phyloP scores from a whole-genome alignment of 1,140 invertebrate genomes.

The Nephila pilipes region DNA sequence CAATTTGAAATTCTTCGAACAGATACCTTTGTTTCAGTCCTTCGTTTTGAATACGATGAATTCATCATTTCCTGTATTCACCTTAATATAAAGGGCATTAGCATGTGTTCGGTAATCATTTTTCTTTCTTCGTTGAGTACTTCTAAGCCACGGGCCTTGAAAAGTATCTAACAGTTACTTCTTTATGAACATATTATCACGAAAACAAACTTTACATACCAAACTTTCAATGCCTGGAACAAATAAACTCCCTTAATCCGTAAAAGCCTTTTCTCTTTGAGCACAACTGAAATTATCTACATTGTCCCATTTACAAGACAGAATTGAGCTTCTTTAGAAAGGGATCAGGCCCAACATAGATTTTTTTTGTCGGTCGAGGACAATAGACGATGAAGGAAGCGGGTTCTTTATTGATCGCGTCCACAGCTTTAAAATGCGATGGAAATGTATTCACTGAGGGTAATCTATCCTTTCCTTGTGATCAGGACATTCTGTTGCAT shows the following conservation, averaged over 20 bases:
- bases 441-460: slow-evolving; percentile 70
- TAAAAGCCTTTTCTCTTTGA: slow-evolving; percentile 48
- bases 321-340: slow-evolving; percentile 48
- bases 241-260: slow-evolving; percentile 40
- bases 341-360: slow-evolving; percentile 20
- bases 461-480: slow-evolving; percentile 63
- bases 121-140: no score
- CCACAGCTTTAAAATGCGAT: slow-evolving; percentile 59
- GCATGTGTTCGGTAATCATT: no score
- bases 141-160: no score
- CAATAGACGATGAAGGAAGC: slow-evolving; percentile 14
- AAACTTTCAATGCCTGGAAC: slow-evolving; percentile 16
- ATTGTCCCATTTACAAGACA: slow-evolving; percentile 52
- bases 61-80: no score
- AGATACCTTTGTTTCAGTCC: no score
- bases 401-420: slow-evolving; percentile 15
- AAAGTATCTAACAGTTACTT: not conserved
- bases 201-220: slow-evolving; percentile 2
- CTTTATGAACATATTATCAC: not conserved
- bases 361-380: not conserved
- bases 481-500: slow-evolving; percentile 56
- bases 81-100: no score
- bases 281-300: slow-evolving; percentile 33
- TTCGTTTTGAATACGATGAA: no score
- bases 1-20: no score